A percentile compares a stretch with the other conserved stretches of the same genome.
phyloP scores from a whole-genome alignment of 2,797 vertebrate species.

The Semaprochilodus insignis region DNA sequence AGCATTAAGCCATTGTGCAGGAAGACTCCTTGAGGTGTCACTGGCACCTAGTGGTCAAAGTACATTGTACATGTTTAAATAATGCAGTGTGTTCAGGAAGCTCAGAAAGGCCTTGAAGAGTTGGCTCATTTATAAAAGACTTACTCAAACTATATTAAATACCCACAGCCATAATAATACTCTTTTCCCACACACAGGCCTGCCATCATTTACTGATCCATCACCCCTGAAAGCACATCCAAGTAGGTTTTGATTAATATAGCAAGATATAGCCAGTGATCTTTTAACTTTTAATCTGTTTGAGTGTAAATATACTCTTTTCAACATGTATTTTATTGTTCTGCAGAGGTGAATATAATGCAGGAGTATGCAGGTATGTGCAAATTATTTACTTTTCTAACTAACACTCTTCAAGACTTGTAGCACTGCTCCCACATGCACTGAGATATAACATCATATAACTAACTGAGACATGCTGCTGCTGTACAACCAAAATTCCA shows the following conservation, averaged over 20 bases:
- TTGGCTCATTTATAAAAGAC: background rate
- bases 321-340: conserved; percentile 29
- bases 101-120: background rate
- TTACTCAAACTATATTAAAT: background rate
- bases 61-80: background rate
- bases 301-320: background rate
- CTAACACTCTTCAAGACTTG: background rate
- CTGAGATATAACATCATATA: background rate
- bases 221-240: conserved; percentile 36
- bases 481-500: background rate
- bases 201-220: background rate
- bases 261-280: background rate
- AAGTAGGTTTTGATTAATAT: conserved; percentile 43
- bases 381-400: background rate
- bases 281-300: background rate
- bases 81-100: background rate
- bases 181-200: conserved; percentile 35
- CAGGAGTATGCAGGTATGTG: conserved; percentile 76
- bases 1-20: background rate
- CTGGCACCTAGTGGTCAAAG: conserved; percentile 26
- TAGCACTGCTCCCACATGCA: background rate
- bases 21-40: background rate
- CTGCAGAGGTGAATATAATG: conserved; percentile 68
- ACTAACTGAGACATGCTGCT: background rate
- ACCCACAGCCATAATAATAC: background rate